A percentile compares a stretch with the other conserved stretches of the same genome.
Evolutionary conservation across 2,113 vertebrate species (phyloP).

Genomic region (Antechinus stuartii): DNA sequence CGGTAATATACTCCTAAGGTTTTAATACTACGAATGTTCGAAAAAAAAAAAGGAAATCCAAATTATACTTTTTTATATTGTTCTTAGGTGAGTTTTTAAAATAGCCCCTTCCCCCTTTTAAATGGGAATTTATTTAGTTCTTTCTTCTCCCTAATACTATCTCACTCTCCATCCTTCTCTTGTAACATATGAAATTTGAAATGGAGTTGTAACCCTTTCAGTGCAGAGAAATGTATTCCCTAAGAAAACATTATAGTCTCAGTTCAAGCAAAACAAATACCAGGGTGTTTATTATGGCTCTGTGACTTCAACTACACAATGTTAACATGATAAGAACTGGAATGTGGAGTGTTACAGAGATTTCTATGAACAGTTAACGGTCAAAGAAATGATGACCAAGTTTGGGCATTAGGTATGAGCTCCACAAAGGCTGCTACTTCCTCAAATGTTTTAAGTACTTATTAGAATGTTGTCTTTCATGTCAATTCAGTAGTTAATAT

Average conservation of each 20-base stretch:
- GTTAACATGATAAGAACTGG: conserved; percentile 30
- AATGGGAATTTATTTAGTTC: neutral
- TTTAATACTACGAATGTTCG: conserved; percentile 25
- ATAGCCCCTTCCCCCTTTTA: neutral
- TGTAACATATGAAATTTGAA: neutral
- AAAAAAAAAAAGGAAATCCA: neutral
- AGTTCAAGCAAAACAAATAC: neutral
- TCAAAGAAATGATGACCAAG: conserved; percentile 34
- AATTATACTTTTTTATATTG: neutral
- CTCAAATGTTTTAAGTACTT: neutral
- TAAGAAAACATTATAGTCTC: neutral
- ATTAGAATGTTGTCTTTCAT: neutral
- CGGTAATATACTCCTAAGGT: conserved; percentile 21
- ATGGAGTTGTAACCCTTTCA: neutral
- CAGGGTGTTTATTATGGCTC: neutral
- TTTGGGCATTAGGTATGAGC: neutral
- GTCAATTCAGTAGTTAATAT: neutral
- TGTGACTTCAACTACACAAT: neutral
- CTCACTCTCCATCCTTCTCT: neutral
- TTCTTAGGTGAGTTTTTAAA: neutral
- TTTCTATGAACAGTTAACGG: neutral
- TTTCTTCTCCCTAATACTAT: neutral
- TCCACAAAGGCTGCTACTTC: neutral
- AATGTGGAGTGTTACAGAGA: neutral
- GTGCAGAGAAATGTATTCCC: neutral